Conservation (phyloP, 30 jellyfish, hydroid and myxozoan species). For the Hydractinia symbiolongicarpus region DNA sequence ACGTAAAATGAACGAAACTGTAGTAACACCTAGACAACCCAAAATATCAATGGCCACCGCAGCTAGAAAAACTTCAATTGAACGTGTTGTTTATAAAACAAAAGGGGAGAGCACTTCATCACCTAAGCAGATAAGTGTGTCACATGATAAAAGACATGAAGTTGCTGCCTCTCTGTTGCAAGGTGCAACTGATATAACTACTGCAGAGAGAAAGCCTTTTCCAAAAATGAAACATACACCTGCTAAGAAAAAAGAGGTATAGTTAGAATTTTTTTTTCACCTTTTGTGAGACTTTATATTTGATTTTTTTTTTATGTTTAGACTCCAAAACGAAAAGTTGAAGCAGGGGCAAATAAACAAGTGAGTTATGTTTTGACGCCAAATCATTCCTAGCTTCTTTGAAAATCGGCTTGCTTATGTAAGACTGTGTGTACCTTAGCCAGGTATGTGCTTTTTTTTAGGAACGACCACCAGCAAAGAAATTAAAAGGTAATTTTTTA, state of each 20-base stretch:
- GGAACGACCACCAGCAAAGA: conserved; percentile 11
- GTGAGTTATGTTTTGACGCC: neutral
- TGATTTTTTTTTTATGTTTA: neutral
- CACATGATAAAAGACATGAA: conserved; percentile 27
- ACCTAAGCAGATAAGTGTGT: conserved; percentile 2
- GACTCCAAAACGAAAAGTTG: too few relatives aligned
- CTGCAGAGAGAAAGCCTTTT: conserved; percentile 1
- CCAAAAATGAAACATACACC: conserved; percentile 23
- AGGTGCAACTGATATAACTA: neutral
- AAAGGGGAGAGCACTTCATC: neutral
- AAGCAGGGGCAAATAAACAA: too few relatives aligned
- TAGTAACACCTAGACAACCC: conserved; percentile 18
- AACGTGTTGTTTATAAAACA: conserved; percentile 13
- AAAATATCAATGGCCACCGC: conserved; percentile 64
- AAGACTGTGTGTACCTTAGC: neutral
- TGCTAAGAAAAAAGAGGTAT: neutral
- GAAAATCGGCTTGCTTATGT: neutral
- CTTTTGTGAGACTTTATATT: neutral
- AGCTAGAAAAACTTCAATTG: conserved; percentile 53
- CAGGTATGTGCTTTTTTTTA: neutral
- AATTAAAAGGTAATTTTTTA: conserved; percentile 1
- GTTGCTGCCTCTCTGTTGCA: conserved; percentile 31
- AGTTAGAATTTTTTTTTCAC: neutral
- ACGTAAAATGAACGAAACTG: conserved; percentile 16
- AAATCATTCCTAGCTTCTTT: neutral